These are phyloP conservation scores for Geopemphigus sp. DNA, from an alignment of 1,140 invertebrate genomes.

Conservation along the genomic window DNA sequence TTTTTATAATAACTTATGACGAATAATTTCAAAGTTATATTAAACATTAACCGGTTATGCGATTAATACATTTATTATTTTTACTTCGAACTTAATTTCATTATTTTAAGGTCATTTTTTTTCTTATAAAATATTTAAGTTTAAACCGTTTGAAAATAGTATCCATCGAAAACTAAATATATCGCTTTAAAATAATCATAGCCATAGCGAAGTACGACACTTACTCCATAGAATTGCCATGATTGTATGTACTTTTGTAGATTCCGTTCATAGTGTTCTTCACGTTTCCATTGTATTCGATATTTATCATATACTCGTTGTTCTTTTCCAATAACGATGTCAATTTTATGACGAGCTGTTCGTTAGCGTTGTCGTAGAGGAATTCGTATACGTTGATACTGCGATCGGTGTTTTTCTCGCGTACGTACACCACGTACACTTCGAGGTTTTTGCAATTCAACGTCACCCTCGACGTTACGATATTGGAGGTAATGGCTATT, in stretches of 20 bases:
- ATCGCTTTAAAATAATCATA: too few relatives aligned
- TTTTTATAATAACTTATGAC: too few relatives aligned
- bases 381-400: neutral
- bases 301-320: conserved; percentile 4
- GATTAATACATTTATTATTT: too few relatives aligned
- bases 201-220: too few relatives aligned
- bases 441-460: neutral
- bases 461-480: neutral
- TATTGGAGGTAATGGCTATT: neutral
- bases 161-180: too few relatives aligned
- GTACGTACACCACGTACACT: neutral
- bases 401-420: neutral
- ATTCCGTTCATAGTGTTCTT: conserved; percentile 33
- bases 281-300: conserved; percentile 18
- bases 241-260: conserved; percentile 45
- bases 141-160: too few relatives aligned
- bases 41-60: too few relatives aligned
- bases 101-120: too few relatives aligned
- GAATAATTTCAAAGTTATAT: too few relatives aligned
- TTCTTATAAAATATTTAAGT: too few relatives aligned
- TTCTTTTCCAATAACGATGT: neutral
- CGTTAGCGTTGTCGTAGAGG: neutral
- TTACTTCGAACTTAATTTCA: too few relatives aligned
- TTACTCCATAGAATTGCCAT: neutral
- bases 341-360: neutral